Conservation (phyloP, 2,888 invertebrate genomes). For the Xylota sylvarum region DNA sequence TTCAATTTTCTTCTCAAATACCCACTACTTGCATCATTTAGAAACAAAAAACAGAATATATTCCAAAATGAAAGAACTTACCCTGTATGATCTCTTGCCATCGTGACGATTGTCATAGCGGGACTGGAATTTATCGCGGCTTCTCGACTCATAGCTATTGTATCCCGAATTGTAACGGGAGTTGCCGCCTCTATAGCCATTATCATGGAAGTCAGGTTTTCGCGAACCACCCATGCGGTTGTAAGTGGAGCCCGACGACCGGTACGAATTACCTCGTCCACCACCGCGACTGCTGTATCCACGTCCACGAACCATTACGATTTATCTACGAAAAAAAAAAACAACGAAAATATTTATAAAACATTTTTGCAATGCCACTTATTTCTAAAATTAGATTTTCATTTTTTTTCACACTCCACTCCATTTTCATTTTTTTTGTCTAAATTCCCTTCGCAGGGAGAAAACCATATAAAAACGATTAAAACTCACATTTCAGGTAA, state of each 20-base stretch:
- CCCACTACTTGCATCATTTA: too few relatives aligned
- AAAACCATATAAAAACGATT: background rate
- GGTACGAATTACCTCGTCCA: slow-evolving; percentile 80
- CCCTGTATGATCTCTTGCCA: slow-evolving; percentile 82
- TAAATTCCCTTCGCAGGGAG: background rate
- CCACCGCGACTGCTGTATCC: slow-evolving; percentile 80
- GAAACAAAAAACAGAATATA: background rate
- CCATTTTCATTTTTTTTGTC: background rate
- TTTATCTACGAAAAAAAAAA: background rate
- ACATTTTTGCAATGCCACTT: background rate
- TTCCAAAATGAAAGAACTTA: slow-evolving; percentile 78
- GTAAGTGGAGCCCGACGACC: slow-evolving; percentile 80
- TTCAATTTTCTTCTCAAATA: background rate
- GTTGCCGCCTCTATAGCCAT: slow-evolving; percentile 79
- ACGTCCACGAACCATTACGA: slow-evolving; percentile 81
- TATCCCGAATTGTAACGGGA: slow-evolving; percentile 79
- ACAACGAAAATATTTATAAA: background rate
- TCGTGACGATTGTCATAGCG: slow-evolving; percentile 79
- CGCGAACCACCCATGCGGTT: slow-evolving; percentile 82
- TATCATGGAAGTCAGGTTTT: slow-evolving; percentile 81
- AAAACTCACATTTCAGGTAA: slow-evolving; percentile 23
- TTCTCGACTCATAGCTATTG: slow-evolving; percentile 81
- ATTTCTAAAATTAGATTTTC: slow-evolving; percentile 10
- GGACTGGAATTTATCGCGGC: slow-evolving; percentile 79
- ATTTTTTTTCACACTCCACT: background rate